Conservation (phyloP, 2,113 vertebrate genomes). For the Eublepharis macularius region DNA sequence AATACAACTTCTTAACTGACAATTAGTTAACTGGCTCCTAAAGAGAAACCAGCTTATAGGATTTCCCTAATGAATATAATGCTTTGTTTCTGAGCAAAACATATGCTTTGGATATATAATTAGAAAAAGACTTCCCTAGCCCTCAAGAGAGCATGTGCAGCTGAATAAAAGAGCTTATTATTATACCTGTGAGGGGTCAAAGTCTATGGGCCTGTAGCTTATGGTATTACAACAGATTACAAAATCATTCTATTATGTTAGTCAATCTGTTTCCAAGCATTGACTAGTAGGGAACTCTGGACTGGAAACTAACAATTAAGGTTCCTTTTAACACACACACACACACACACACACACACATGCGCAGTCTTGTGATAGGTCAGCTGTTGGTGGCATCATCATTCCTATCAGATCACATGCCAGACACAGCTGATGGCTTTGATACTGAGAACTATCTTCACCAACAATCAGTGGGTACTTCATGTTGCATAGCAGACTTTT, state of each 20-base stretch:
- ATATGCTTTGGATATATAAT: constrained; percentile 85
- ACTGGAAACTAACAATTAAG: constrained; percentile 72
- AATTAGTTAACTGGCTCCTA: constrained; percentile 89
- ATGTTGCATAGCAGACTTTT: constrained; percentile 52
- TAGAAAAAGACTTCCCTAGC: constrained; percentile 73
- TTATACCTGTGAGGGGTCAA: constrained; percentile 95
- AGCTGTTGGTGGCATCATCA: constrained; percentile 91
- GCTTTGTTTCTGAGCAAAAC: constrained; percentile 90
- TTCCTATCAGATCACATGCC: constrained; percentile 81
- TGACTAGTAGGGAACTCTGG: constrained; percentile 66
- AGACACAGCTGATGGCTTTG: constrained; percentile 85
- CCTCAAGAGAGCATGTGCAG: constrained; percentile 76
- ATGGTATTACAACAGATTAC: constrained; percentile 96
- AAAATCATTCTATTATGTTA: constrained; percentile 92
- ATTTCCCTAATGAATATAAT: constrained; percentile 86
- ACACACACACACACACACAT: too few relatives aligned
- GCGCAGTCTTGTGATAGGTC: constrained; percentile 90
- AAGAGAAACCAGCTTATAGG: constrained; percentile 84
- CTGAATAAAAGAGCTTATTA: constrained; percentile 88
- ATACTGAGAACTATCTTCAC: constrained; percentile 64
- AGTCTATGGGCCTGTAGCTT: constrained; percentile 92
- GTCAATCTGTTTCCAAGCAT: constrained; percentile 87
- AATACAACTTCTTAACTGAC: constrained; percentile 86
- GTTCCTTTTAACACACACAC: constrained; percentile 61
- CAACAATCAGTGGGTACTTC: constrained; percentile 62